Evolutionary conservation across 2,888 invertebrate genomes (phyloP).

Genomic region (Deilephila elpenor): DNA sequence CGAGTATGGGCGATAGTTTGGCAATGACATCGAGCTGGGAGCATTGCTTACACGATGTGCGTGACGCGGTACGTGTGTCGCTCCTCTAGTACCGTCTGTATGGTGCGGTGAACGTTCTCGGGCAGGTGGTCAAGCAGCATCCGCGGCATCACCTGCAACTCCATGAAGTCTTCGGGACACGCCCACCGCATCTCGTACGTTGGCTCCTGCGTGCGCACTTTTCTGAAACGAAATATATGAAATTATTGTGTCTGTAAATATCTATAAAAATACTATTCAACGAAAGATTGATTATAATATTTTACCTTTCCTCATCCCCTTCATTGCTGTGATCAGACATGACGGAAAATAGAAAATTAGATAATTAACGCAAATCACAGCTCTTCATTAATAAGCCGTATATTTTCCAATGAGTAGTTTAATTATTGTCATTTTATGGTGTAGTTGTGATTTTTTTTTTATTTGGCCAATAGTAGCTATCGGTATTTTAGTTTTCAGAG

Average conservation of each 20-base stretch:
- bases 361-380: no score
- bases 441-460: no score
- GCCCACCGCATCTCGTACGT: slow-evolving; percentile 93
- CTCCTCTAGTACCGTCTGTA: slow-evolving; percentile 86
- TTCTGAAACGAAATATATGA: slow-evolving; percentile 63
- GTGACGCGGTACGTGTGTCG: slow-evolving; percentile 75
- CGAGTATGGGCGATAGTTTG: slow-evolving; percentile 27
- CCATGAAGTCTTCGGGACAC: slow-evolving; percentile 91
- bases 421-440: no score
- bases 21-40: slow-evolving; percentile 37
- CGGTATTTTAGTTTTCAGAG: no score
- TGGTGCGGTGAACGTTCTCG: slow-evolving; percentile 89
- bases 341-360: slow-evolving; percentile 27
- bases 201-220: slow-evolving; percentile 86
- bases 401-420: no score
- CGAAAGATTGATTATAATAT: slow-evolving; percentile 25
- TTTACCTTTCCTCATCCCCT: slow-evolving; percentile 69
- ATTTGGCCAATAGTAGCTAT: no score
- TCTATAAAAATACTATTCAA: neutral
- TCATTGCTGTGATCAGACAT: slow-evolving; percentile 75
- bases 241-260: neutral
- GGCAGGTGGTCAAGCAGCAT: slow-evolving; percentile 95
- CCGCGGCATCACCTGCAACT: slow-evolving; percentile 92
- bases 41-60: slow-evolving; percentile 59
- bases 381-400: no score